Percentiles rank a stretch among this genome's conserved stretches.
phyloP scores from a whole-genome alignment of 2,113 vertebrate genomes.

The Platysteira castanea region DNA sequence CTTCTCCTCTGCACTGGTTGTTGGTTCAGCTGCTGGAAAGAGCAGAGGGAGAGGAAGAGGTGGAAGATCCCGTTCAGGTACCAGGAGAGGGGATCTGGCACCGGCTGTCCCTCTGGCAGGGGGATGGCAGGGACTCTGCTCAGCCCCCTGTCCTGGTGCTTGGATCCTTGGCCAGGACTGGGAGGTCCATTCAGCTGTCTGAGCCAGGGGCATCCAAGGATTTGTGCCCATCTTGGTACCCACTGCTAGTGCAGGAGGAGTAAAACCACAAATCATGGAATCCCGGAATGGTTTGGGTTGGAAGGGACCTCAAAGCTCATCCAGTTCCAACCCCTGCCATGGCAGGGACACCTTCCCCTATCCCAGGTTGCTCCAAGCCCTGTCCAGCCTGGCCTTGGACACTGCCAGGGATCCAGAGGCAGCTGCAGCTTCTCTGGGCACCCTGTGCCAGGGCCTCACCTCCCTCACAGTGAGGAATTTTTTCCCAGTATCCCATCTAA shows the following conservation, averaged over 20 bases:
- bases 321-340: neutral
- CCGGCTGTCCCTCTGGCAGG: neutral
- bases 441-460: accelerated
- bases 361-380: neutral
- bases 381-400: accelerated
- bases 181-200: neutral
- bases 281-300: neutral
- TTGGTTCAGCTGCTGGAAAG: neutral
- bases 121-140: neutral
- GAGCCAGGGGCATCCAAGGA: neutral
- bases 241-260: neutral
- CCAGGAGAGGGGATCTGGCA: neutral
- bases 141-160: neutral
- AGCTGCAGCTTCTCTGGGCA: neutral
- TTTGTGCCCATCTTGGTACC: neutral
- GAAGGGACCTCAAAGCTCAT: neutral
- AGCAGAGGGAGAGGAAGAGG: neutral
- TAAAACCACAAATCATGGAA: neutral
- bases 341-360: accelerated
- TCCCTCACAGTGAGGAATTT: accelerated
- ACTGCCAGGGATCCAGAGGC: neutral
- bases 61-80: neutral
- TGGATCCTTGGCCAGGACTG: neutral
- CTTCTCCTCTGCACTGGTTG: neutral
- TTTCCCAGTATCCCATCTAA: accelerated